Evolutionary conservation across 2,797 vertebrate genomes (phyloP).

Genomic region (Lepus townsendii): DNA sequence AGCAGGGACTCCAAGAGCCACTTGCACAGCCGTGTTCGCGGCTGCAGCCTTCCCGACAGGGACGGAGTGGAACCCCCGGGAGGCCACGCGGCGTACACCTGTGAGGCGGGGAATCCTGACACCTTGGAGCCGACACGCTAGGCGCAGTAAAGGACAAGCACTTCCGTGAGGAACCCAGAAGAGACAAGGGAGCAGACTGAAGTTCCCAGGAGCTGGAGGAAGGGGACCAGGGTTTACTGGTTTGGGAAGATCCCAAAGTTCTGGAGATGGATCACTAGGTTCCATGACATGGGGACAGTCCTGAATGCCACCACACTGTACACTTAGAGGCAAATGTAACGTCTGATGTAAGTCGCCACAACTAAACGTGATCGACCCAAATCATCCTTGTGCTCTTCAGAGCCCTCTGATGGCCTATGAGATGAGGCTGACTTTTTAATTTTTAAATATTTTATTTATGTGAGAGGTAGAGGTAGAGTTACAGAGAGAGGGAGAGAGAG

Average conservation of each 20-base stretch:
- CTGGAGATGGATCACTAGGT: background rate
- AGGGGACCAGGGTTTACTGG: background rate
- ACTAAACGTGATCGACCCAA: background rate
- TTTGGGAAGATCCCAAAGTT: background rate
- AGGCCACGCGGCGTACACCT: too few relatives aligned
- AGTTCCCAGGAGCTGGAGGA: background rate
- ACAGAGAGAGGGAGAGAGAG: too few relatives aligned
- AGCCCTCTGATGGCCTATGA: background rate
- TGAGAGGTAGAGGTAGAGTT: too few relatives aligned
- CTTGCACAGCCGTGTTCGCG: too few relatives aligned
- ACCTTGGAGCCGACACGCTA: background rate
- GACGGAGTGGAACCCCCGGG: too few relatives aligned
- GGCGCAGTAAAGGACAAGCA: background rate
- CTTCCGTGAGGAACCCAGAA: accelerated
- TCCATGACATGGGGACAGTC: too few relatives aligned
- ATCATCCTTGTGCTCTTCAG: background rate
- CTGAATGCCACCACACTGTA: too few relatives aligned
- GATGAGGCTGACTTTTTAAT: background rate
- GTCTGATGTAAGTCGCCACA: background rate
- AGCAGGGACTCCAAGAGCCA: background rate
- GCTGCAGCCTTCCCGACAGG: background rate
- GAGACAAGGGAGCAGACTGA: background rate
- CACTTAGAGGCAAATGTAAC: background rate
- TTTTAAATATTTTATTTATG: too few relatives aligned
- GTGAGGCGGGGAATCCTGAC: too few relatives aligned